phyloP scores from a whole-genome alignment of 2,797 vertebrate genomes.

The Craterocephalus amniculus region DNA sequence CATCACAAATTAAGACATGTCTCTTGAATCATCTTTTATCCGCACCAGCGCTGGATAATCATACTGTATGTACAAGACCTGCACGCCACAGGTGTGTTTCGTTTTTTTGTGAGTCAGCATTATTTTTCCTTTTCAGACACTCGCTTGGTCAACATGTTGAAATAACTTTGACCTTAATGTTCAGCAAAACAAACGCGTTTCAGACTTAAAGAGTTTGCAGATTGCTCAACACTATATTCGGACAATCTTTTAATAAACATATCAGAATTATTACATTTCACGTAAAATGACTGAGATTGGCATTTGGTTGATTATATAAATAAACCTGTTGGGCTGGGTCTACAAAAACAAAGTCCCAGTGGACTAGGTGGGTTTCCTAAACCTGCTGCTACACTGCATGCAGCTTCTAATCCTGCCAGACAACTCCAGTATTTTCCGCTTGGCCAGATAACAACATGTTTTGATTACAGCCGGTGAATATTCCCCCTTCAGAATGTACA shows the following conservation, averaged over 20 bases:
- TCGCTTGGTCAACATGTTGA: neutral
- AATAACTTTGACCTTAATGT: neutral
- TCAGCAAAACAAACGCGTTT: neutral
- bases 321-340: constrained; percentile 19
- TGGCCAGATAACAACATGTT: constrained; percentile 52
- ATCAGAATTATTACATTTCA: neutral
- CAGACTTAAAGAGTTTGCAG: neutral
- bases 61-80: constrained; percentile 31
- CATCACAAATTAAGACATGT: constrained; percentile 61
- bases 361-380: constrained; percentile 35
- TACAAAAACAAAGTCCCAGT: constrained; percentile 21
- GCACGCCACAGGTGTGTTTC: constrained; percentile 42
- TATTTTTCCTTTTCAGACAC: neutral
- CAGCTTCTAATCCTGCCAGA: constrained; percentile 59
- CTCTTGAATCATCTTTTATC: constrained; percentile 49
- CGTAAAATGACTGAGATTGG: constrained; percentile 1
- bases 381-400: constrained; percentile 46
- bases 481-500: constrained; percentile 37
- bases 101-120: neutral
- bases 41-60: constrained; percentile 12
- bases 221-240: neutral
- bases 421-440: constrained; percentile 35
- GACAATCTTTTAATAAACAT: neutral
- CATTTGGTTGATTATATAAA: constrained; percentile 43
- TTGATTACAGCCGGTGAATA: constrained; percentile 48